Conservation (phyloP, 1,140 invertebrate species). For the Rhizoglyphus robini region DNA sequence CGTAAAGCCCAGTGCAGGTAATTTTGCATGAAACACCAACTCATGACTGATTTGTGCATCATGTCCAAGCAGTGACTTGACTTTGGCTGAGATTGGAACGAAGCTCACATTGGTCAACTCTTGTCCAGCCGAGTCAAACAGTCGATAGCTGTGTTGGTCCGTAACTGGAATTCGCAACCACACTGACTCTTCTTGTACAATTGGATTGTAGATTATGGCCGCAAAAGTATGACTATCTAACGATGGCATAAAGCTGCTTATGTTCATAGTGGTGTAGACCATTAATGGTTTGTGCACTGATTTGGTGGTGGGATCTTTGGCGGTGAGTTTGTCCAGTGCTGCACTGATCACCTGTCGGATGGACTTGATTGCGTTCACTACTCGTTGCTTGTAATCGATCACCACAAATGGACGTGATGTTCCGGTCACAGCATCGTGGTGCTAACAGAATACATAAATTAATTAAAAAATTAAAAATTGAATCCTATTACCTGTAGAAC, state of each 20-base stretch:
- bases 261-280: constrained; percentile 38
- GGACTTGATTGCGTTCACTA: neutral
- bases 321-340: constrained; percentile 28
- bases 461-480: too few relatives aligned
- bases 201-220: constrained; percentile 64
- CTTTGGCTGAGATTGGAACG: constrained; percentile 27
- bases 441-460: too few relatives aligned
- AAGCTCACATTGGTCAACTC: constrained; percentile 30
- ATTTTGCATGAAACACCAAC: constrained; percentile 32
- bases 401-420: constrained; percentile 81
- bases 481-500: too few relatives aligned
- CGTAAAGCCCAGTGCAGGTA: constrained; percentile 37
- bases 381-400: constrained; percentile 60
- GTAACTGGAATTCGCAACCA: constrained; percentile 57
- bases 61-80: constrained; percentile 32
- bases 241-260: constrained; percentile 40
- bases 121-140: constrained; percentile 40
- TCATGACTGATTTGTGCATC: constrained; percentile 31
- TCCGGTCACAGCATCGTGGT: constrained; percentile 68
- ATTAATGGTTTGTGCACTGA: constrained; percentile 31
- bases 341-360: constrained; percentile 39
- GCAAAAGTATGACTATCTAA: constrained; percentile 49
- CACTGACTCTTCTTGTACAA: constrained; percentile 45
- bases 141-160: constrained; percentile 40
- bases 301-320: neutral